These are phyloP conservation scores for Sinocyclocheilus grahami DNA, from an alignment of 2,113 vertebrate species.

Conservation along the genomic window DNA sequence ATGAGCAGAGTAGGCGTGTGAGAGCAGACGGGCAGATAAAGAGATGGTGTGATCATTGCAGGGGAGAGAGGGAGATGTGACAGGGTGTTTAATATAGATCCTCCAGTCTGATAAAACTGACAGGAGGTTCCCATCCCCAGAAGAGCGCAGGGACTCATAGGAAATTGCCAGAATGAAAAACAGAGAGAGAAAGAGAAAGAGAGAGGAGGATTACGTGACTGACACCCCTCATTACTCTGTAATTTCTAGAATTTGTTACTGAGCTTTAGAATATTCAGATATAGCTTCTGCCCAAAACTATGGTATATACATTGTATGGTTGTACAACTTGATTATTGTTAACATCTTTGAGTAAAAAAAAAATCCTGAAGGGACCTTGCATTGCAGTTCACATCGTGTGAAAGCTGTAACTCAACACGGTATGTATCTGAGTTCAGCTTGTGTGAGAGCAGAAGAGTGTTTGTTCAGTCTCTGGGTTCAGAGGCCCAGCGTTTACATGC, in stretches of 20 bases:
- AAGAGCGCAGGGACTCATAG: conserved; percentile 62
- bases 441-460: conserved; percentile 25
- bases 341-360: not conserved
- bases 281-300: not conserved
- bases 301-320: not conserved
- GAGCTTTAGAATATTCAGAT: conserved; percentile 1
- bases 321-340: not conserved
- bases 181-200: conserved; percentile 15
- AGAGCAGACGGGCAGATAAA: conserved; percentile 56
- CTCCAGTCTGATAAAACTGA: conserved; percentile 64
- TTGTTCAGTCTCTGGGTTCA: conserved; percentile 12
- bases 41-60: conserved; percentile 65
- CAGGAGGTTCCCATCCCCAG: conserved; percentile 71
- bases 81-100: conserved; percentile 79
- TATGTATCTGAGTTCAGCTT: conserved; percentile 21
- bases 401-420: conserved; percentile 32
- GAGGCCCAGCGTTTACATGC: not conserved
- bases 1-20: conserved; percentile 55
- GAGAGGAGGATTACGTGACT: conserved; percentile 27
- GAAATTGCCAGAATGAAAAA: conserved; percentile 68
- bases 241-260: not conserved
- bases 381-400: not conserved
- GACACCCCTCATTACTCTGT: conserved; percentile 31
- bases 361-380: not conserved
- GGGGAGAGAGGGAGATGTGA: conserved; percentile 55